phyloP scores from a whole-genome alignment of 1,140 invertebrate genomes.

The Ceratitis capitata region DNA sequence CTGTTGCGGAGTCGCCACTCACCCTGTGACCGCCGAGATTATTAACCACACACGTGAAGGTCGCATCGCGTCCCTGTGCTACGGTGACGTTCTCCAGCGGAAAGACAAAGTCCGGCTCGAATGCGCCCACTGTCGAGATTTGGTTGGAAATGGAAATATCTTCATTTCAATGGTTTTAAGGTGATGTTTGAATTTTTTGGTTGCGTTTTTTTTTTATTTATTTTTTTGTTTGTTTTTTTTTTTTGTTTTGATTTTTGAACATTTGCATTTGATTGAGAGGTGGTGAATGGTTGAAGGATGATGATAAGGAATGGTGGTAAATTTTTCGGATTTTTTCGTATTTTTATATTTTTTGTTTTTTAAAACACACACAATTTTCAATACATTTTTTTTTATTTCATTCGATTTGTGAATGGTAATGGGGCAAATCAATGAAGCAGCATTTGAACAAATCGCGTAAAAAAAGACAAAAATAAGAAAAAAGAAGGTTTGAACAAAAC shows the following conservation, averaged over 20 bases:
- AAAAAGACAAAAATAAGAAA: constrained; percentile 32
- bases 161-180: constrained; percentile 42
- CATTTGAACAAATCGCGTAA: constrained; percentile 35
- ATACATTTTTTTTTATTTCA: not conserved
- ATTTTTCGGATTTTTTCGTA: not conserved
- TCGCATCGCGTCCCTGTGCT: constrained; percentile 85
- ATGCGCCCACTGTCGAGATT: constrained; percentile 67
- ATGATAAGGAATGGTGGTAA: not conserved
- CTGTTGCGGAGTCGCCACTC: constrained; percentile 82
- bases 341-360: not conserved
- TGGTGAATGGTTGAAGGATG: not conserved
- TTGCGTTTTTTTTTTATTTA: not conserved
- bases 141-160: constrained; percentile 64
- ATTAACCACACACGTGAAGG: constrained; percentile 89
- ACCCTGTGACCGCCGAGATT: constrained; percentile 92
- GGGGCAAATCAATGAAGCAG: constrained; percentile 32
- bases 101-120: constrained; percentile 85
- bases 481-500: constrained; percentile 34
- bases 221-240: not conserved
- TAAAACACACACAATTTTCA: not conserved
- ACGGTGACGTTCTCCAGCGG: constrained; percentile 88
- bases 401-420: constrained; percentile 19
- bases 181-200: not conserved
- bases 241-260: not conserved
- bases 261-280: not conserved